phyloP scores from a whole-genome alignment of 1,140 invertebrate species.

The Achroia grisella region DNA sequence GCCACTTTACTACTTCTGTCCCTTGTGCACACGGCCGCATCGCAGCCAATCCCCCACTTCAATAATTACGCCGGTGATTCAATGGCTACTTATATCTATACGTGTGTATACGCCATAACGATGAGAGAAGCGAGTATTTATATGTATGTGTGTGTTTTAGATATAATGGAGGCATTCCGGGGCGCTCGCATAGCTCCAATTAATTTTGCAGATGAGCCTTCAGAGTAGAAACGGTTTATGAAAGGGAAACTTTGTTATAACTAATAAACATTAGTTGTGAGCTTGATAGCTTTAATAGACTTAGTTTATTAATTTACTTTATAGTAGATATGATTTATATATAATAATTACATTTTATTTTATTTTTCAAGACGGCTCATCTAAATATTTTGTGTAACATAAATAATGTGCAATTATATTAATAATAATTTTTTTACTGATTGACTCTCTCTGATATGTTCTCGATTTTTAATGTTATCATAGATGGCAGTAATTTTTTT shows the following conservation, averaged over 20 bases:
- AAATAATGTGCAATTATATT: too few species aligned
- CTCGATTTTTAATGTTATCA: too few species aligned
- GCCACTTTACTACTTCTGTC: conserved; percentile 29
- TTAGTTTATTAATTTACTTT: too few species aligned
- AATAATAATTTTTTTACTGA: too few species aligned
- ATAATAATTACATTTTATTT: too few species aligned
- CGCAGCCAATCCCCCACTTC: conserved; percentile 72
- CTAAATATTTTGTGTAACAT: too few species aligned
- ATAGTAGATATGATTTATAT: too few species aligned
- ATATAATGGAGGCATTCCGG: conserved; percentile 42
- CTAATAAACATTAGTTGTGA: too few species aligned
- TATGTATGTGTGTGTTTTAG: conserved; percentile 58
- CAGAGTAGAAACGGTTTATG: not conserved
- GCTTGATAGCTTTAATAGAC: too few species aligned
- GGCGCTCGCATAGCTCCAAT: conserved; percentile 28
- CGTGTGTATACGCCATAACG: conserved; percentile 55
- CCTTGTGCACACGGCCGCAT: conserved; percentile 47
- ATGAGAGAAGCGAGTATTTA: conserved; percentile 60
- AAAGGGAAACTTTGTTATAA: conserved; percentile 5
- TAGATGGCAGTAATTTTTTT: too few species aligned
- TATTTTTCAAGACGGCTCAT: too few species aligned
- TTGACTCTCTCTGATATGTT: too few species aligned
- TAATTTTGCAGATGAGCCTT: conserved; percentile 31
- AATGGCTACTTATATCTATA: conserved; percentile 71
- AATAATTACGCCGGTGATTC: conserved; percentile 73